Evolutionary conservation across 2,888 invertebrate genomes (phyloP), one percentile per base, ranked within the genome.

Genomic region (Phymatocera aterrima): DNA sequence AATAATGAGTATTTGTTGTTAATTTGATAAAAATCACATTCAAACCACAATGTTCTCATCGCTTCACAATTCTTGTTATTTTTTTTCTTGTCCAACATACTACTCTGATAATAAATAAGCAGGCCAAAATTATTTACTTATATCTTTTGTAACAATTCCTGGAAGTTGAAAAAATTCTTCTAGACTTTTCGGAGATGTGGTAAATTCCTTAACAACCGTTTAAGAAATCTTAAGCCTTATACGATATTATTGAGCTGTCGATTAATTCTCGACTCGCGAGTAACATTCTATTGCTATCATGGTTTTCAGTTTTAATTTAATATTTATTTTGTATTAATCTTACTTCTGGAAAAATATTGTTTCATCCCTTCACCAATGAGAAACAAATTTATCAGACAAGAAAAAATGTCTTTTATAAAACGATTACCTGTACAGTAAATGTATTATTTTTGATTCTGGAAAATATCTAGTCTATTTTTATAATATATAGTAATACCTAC

Each of bases 211-310:
- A 34, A 34, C 10, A 72, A 72, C 24, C 34, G 15, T 31, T 48
- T 34, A 51, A 48, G 34, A 70, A 48, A 15, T 31, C 12, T 21
- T 43, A 43, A 68, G 28, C 70, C 70, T 70, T 70, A 51, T 18
- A 51, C 48, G 31, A 72, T 72, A 72, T 51, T 12, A 51, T 72
- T 72, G 72, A 72, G 72, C 72, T 48, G 18, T 34, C n/a, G 34
- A 72, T 18, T 51, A 34, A 34, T 48, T 51, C n/a, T 18, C 51
- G n/a, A 51, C 48, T 34, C 34, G 34, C 34, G 72, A 72, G 31
- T 72, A 72, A 72, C 51, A 34, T 72, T n/a, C 72, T 72, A 72
- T 72, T 72, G 72, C 72, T 72, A 72, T 51, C 34, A 15, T 51
- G 21, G 15, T 72, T 43, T n/a, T 65, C 34, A 31, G 60, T 10